Base-by-base conservation (phyloP, 2,888 invertebrate species). In the Sthenelais limicola region DNA sequence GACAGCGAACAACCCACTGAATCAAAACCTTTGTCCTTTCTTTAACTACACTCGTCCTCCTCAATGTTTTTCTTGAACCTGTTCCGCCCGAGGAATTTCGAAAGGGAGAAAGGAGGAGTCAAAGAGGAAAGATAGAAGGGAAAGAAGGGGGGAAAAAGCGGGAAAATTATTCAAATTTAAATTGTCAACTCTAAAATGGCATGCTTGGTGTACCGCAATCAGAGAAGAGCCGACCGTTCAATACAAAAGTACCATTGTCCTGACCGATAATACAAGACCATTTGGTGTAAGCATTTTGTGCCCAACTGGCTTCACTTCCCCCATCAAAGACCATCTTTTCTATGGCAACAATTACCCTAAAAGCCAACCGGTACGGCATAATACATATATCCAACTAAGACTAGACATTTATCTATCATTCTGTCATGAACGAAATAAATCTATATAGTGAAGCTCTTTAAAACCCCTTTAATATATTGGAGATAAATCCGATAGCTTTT, bases 281-380 rank as follows among this genome's bases (percentile, higher is more conserved):
- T 58, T 58, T 58, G 58, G 35, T 58, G 58, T 58, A 58, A 58
- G 35, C 58, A 58, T 32, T 24, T n/a, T 33, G 58, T 58, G 58
- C 58, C 38, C 58, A 58, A 58, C 58, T 35, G 35, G 58, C 58
- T 38, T 33, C 33, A 58, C 58, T 54, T 54, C 54, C 54, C 26
- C 54, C 54, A 26, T 28, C 28, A 54, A 28, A 54, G 9, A 3
- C 26, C 5, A 54, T 28, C n/a, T 5, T 32, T 26, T 12, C 54
- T 5, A n/a, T n/a, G 3, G 32, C 54, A 30, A 38, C 58, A 33
- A 58, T 58, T 58, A 58, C 58, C 58, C 35, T 7, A 58, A 58
- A 58, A 54, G 28, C n/a, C n/a, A n/a, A n/a, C n/a, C n/a, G n/a
- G n/a, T n/a, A n/a, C n/a, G n/a, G n/a, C n/a, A n/a, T n/a, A n/a